phyloP scores from a whole-genome alignment of 2,797 vertebrate species.

The Pangasius krempfi region DNA sequence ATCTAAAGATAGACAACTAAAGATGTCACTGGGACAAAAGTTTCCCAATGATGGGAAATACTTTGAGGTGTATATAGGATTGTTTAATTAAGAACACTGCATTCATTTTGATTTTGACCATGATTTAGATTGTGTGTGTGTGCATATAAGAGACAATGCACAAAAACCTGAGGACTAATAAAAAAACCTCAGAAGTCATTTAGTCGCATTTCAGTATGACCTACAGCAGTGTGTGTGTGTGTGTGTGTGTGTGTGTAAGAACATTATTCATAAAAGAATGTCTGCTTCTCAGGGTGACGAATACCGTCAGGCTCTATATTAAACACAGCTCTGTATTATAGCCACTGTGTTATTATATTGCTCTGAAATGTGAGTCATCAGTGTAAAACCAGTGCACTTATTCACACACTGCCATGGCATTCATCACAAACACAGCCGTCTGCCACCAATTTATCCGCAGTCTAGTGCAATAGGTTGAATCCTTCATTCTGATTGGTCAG shows the following conservation, averaged over 20 bases:
- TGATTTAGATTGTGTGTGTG: background rate
- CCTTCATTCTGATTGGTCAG: background rate
- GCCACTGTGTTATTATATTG: conserved; percentile 63
- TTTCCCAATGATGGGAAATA: background rate
- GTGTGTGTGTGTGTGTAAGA: conserved; percentile 24
- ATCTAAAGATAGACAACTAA: background rate
- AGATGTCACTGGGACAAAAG: background rate
- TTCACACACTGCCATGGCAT: conserved; percentile 23
- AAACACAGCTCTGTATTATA: conserved; percentile 57
- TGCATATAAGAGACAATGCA: background rate
- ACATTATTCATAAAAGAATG: conserved; percentile 45
- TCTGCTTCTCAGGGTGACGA: conserved; percentile 33
- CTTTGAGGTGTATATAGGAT: background rate
- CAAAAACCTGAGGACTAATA: background rate
- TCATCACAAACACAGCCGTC: conserved; percentile 8
- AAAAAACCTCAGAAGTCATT: conserved; percentile 13
- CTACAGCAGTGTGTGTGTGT: conserved; percentile 36
- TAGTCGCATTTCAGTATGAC: background rate
- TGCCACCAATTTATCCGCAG: conserved; percentile 15
- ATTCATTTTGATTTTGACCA: background rate
- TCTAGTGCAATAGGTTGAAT: background rate
- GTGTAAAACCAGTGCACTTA: conserved; percentile 23
- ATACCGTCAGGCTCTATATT: conserved; percentile 58
- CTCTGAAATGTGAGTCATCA: conserved; percentile 56
- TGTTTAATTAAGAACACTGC: background rate